A percentile compares a stretch with the other conserved stretches of the same genome.
Evolutionary conservation across 1,140 invertebrate genomes (phyloP).

Genomic region (Hyposmocoma kahamanoa): DNA sequence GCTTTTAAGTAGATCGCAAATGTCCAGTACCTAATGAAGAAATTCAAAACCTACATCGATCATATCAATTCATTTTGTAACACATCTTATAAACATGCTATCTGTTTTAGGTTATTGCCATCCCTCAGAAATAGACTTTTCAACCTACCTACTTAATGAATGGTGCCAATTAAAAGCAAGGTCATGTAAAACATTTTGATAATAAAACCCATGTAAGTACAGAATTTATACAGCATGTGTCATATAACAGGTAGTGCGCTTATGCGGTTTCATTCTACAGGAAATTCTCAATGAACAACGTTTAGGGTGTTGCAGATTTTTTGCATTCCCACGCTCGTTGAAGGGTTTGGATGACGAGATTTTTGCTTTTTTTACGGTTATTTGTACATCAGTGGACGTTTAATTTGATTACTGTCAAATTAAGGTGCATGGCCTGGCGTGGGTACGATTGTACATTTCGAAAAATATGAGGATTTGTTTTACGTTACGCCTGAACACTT

Average conservation of each 20-base stretch:
- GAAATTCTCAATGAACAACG: slow-evolving; percentile 60
- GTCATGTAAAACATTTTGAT: too few species aligned
- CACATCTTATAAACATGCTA: too few species aligned
- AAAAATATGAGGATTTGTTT: neutral
- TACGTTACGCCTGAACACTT: neutral
- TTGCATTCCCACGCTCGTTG: slow-evolving; percentile 59
- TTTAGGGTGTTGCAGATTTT: slow-evolving; percentile 35
- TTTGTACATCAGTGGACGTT: neutral
- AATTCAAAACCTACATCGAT: too few species aligned
- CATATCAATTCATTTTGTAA: too few species aligned
- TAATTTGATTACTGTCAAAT: neutral
- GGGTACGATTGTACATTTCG: neutral
- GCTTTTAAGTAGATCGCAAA: too few species aligned
- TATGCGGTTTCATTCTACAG: slow-evolving; percentile 61
- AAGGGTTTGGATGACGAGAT: slow-evolving; percentile 37
- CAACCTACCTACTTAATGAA: too few species aligned
- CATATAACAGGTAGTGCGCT: slow-evolving; percentile 55
- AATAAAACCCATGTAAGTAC: too few species aligned
- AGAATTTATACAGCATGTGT: slow-evolving; percentile 35
- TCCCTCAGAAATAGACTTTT: too few species aligned
- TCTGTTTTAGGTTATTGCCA: too few species aligned
- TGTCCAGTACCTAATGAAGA: too few species aligned
- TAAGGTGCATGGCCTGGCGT: neutral
- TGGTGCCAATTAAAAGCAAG: too few species aligned
- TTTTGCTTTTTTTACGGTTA: neutral